Base-by-base conservation (phyloP, 2,888 invertebrate species). In the Mellilla xanthometata region DNA sequence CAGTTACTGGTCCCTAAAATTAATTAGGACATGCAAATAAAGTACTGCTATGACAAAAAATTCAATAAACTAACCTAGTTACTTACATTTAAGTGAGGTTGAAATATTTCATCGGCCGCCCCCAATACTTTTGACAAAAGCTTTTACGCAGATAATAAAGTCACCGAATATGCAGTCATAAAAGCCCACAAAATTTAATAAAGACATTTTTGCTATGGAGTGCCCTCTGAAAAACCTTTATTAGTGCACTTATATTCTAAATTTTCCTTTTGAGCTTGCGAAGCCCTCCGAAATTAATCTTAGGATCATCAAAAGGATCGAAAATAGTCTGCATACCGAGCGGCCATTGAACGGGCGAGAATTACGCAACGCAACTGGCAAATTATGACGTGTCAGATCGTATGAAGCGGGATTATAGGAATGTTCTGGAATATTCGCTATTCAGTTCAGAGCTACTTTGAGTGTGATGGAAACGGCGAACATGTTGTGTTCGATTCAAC, bases 241-340 rank as follows among this genome's bases (percentile, higher is more conserved):
- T 83, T 85, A 85, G 87, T 88, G 83, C 84, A 87, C 85, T 86
- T 86, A 85, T 77, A 82, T 85, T 84, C 84, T 76, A 81, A 84
- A 86, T 82, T 80, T 81, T 81, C 83, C 82, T 85, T n/a, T 88
- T 88, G 85, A 83, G 74, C 73, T 67, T 57, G 63, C 62, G 61
- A 70, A 73, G 58, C 81, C 79, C 83, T 72, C 76, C 33, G 72
- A 84, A 82, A 88, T 87, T 87, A 87, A 88, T 87, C 85, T 86
- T 81, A 79, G 73, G 74, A 71, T 81, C 81, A 78, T 86, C 82
- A 84, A 84, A 86, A 83, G 84, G 81, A 74, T 75, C 80, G 70
- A 60, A 73, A 78, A 85, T 86, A 70, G 73, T 78, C 65, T 60
- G 73, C 76, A 88, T 87, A 81, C 87, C 87, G 58, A 60, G 62